Conservation (phyloP, 2,113 vertebrate genomes). For the mouse (Mus musculus) region GRCm39 chrX:105477001-105477500, state of each 20-base stretch:
- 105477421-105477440: too few relatives aligned
- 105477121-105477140: slow-evolving; percentile 86
- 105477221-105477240: slow-evolving; percentile 86
- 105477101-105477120: slow-evolving; percentile 86
- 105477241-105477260: slow-evolving; percentile 22
- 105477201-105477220: slow-evolving; percentile 84
- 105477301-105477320: neutral
- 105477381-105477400: neutral
- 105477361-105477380: slow-evolving; percentile 32
- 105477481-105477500: too few relatives aligned
- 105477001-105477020: slow-evolving; percentile 27
- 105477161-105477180: slow-evolving; percentile 86
- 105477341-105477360: neutral
- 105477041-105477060: neutral
- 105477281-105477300: neutral
- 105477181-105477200: slow-evolving; percentile 87
- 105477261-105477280: neutral
- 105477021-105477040: slow-evolving; percentile 24
- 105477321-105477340: neutral
- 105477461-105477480: too few relatives aligned
- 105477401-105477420: too few relatives aligned
- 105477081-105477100: neutral
- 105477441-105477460: too few relatives aligned
- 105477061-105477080: neutral
- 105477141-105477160: slow-evolving; percentile 87